Evolutionary conservation across 1,140 invertebrate species (phyloP), one percentile per base, ranked within the genome.

Genomic region (Danaus plexippus): DNA sequence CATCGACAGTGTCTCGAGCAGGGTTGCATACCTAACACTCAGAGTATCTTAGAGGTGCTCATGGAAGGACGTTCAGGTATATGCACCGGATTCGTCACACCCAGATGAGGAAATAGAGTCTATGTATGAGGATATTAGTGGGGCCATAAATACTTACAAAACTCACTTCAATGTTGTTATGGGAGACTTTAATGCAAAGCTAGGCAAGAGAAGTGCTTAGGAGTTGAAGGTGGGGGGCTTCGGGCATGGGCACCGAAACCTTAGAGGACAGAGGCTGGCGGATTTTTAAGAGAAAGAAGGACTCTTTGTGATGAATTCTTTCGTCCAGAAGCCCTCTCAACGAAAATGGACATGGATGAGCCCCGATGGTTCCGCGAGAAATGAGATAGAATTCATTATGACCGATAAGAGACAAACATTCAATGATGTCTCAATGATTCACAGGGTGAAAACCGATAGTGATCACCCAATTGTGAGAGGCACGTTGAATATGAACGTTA

Each of bases 391-490:
- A 1, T 2, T 44, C 43, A 44, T 44, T 44, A 11, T 44, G 43
- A 9, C 43, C 9, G 4, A 44, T 5, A 44, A 44, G 4, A 44
- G 11, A 1, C 43, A 4, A 9, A 44, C 5, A 44, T 44, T 44
- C 43, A 69, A 56, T 43, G 58, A 63, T 59, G 66, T 72, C 53
- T 63, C 56, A 40, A 57, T 67, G 52, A 57, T 65, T 53, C 63
- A 64, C 45, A 65, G 57, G 57, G 41, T 71, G 0, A 66, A 65
- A 43, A 69, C 64, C 52, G 63, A 63, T 11, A 75, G 67, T 22
- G 69, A 72, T 61, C 73, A 70, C 51, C 40, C 65, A 45, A 52
- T 71, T 9, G 70, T 73, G 43, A 66, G 69, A 69, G 67, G 63
- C 54, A 65, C 52, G 42, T 56, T 73, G 41, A 63, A 61, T 54